Conservation (phyloP, 2,888 invertebrate genomes). For the Thelaira solivaga region DNA sequence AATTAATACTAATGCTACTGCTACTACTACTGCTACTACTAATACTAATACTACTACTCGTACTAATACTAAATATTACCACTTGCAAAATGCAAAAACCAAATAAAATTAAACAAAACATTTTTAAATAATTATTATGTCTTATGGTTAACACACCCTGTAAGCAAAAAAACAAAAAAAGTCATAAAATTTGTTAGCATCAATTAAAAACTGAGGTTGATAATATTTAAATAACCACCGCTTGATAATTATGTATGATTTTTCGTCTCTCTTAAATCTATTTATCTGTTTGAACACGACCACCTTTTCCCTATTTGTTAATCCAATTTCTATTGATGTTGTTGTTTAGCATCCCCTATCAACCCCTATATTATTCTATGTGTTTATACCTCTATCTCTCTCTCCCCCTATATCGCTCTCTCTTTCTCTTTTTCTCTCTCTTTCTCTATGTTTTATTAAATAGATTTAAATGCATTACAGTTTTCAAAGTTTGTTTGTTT, state of each 20-base stretch:
- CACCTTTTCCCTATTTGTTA: slow-evolving; percentile 8
- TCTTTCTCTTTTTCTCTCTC: background rate
- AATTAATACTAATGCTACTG: slow-evolving; percentile 16
- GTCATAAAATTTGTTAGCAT: background rate
- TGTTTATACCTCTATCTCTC: background rate
- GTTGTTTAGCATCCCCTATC: background rate
- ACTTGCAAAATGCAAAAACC: slow-evolving; percentile 43
- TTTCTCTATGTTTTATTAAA: background rate
- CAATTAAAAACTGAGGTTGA: slow-evolving; percentile 29
- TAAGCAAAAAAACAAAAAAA: slow-evolving; percentile 36
- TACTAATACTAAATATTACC: slow-evolving; percentile 34
- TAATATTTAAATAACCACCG: slow-evolving; percentile 17
- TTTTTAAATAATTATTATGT: slow-evolving; percentile 69
- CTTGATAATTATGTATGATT: slow-evolving; percentile 17
- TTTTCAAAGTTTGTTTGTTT: slow-evolving; percentile 12
- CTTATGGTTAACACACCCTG: slow-evolving; percentile 77
- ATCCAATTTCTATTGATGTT: slow-evolving; percentile 10
- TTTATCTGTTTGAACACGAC: slow-evolving; percentile 14
- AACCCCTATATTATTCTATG: background rate
- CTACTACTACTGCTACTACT: slow-evolving; percentile 17
- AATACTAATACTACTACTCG: slow-evolving; percentile 33
- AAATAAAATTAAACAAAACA: slow-evolving; percentile 21
- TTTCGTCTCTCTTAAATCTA: background rate
- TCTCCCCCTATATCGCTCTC: background rate
- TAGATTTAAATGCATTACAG: slow-evolving; percentile 8